A percentile compares a stretch with the other conserved stretches of the same genome.
Conservation (phyloP, 2,797 vertebrate species). For the Harpagifer antarcticus region DNA sequence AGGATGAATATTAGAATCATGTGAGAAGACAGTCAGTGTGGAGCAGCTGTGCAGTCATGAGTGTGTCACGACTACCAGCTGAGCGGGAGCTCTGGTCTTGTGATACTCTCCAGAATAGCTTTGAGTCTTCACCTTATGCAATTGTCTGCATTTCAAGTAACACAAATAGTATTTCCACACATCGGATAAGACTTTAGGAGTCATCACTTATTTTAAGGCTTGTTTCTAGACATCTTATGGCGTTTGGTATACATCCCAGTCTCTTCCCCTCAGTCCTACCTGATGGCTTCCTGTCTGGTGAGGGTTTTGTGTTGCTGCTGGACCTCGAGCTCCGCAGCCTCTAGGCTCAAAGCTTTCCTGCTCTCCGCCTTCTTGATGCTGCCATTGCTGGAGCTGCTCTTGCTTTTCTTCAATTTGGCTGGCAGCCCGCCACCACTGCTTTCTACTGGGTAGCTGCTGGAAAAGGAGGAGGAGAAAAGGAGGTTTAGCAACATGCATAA, state of each 20-base stretch:
- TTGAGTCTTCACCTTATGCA: not conserved
- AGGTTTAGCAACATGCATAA: conserved; percentile 11
- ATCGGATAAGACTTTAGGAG: not conserved
- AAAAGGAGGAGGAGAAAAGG: not conserved
- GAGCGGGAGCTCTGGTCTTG: conserved; percentile 60
- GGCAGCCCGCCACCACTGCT: conserved; percentile 70
- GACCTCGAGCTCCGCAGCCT: conserved; percentile 77
- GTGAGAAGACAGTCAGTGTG: conserved; percentile 46
- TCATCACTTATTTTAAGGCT: too few relatives aligned
- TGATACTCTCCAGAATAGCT: conserved; percentile 52
- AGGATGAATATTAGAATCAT: conserved; percentile 48
- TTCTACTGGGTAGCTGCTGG: conserved; percentile 75
- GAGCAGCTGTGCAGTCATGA: conserved; percentile 54
- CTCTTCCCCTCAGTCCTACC: conserved; percentile 57
- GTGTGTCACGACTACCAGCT: conserved; percentile 55
- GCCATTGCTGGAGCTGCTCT: conserved; percentile 70
- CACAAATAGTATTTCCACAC: not conserved
- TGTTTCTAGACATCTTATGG: too few relatives aligned
- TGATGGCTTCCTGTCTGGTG: conserved; percentile 79
- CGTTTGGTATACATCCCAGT: too few relatives aligned
- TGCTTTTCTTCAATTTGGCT: conserved; percentile 79
- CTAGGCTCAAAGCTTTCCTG: conserved; percentile 85
- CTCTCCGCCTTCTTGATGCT: conserved; percentile 71
- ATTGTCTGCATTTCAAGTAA: not conserved
- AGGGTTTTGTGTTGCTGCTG: conserved; percentile 73